phyloP scores from a whole-genome alignment of 2,888 invertebrate species.

The Trachelus tabidus region DNA sequence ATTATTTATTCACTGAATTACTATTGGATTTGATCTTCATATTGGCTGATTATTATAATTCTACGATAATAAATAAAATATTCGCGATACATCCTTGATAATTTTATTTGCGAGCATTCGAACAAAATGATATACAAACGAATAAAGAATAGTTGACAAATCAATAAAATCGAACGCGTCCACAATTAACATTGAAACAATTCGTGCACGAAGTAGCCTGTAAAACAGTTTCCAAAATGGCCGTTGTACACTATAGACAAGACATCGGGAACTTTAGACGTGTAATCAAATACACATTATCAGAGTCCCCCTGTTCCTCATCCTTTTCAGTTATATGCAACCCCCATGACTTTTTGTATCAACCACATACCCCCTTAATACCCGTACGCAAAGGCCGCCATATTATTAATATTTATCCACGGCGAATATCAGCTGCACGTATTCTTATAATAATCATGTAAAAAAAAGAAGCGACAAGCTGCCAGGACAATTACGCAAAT shows the following conservation, averaged over 20 bases:
- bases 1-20: too few species aligned
- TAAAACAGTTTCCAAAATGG: conserved; percentile 41
- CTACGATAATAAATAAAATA: background rate
- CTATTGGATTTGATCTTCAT: too few species aligned
- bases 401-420: background rate
- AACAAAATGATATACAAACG: background rate
- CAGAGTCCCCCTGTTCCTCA: conserved; percentile 33
- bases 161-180: too few species aligned
- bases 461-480: background rate
- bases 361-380: conserved; percentile 23
- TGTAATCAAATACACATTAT: conserved; percentile 63
- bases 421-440: background rate
- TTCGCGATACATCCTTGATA: background rate
- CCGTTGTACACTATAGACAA: conserved; percentile 26
- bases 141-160: too few species aligned
- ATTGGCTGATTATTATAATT: too few species aligned
- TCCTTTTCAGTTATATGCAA: conserved; percentile 9
- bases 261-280: conserved; percentile 27
- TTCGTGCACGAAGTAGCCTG: background rate
- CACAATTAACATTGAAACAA: background rate
- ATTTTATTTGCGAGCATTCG: background rate
- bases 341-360: conserved; percentile 20
- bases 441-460: background rate
- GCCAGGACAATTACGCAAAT: background rate
- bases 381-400: background rate